Conservation (phyloP, 1,140 invertebrate species). For the Dysdera silvatica region DNA sequence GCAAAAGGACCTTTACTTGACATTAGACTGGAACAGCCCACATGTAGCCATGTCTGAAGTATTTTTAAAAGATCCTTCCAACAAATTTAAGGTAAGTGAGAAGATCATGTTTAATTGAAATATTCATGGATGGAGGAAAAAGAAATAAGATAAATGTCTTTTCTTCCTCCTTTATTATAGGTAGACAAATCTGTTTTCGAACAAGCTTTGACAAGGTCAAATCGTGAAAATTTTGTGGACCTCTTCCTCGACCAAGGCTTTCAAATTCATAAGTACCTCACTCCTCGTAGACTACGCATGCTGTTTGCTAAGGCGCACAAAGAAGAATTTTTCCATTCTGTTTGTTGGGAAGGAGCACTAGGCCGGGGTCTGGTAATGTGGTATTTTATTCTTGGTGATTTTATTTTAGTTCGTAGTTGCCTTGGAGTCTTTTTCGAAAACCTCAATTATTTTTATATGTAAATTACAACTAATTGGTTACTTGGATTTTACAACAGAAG, state of each 20-base stretch:
- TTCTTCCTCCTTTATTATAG: slow-evolving; percentile 28
- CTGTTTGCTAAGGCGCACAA: slow-evolving; percentile 42
- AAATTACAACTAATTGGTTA: no score
- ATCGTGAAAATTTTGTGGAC: slow-evolving; percentile 45
- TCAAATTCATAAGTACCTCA: slow-evolving; percentile 42
- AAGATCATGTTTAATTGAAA: not conserved
- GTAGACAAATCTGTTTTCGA: slow-evolving; percentile 44
- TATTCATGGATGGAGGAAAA: slow-evolving; percentile 23
- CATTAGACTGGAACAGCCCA: slow-evolving; percentile 46
- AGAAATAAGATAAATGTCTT: slow-evolving; percentile 37
- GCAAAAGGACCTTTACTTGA: slow-evolving; percentile 42
- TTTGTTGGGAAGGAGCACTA: slow-evolving; percentile 43
- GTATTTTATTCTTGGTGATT: no score
- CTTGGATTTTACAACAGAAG: no score
- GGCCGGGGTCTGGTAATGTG: slow-evolving; percentile 38
- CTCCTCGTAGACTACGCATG: slow-evolving; percentile 37
- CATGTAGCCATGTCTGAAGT: slow-evolving; percentile 44
- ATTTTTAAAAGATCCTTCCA: slow-evolving; percentile 41
- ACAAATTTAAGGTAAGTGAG: slow-evolving; percentile 38
- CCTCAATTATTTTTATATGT: no score
- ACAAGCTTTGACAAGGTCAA: slow-evolving; percentile 40
- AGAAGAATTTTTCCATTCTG: slow-evolving; percentile 43
- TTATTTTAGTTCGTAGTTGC: no score
- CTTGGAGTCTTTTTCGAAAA: no score
- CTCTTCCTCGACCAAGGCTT: slow-evolving; percentile 45